Evolutionary conservation across 1,140 invertebrate species (phyloP).

Genomic region (Diachasmimorpha longicaudata): DNA sequence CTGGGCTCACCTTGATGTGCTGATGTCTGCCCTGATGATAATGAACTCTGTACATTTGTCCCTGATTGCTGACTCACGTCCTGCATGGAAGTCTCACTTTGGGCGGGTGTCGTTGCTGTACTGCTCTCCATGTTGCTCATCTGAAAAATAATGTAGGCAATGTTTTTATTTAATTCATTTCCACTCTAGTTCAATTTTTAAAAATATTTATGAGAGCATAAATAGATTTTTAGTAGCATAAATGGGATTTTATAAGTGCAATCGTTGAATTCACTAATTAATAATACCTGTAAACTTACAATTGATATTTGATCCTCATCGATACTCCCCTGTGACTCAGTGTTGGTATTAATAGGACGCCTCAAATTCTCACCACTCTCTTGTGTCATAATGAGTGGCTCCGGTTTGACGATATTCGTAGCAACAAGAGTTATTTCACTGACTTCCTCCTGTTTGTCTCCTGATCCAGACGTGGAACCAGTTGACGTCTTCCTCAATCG

Average conservation of each 20-base stretch:
- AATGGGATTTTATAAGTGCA: no score
- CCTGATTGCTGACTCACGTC: slow-evolving; percentile 54
- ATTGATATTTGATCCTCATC: slow-evolving; percentile 61
- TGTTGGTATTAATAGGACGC: slow-evolving; percentile 51
- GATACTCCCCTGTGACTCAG: slow-evolving; percentile 62
- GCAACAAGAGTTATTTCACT: slow-evolving; percentile 62
- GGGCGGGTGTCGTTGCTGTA: slow-evolving; percentile 50
- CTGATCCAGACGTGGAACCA: slow-evolving; percentile 69
- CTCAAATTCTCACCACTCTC: slow-evolving; percentile 47
- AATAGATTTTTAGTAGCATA: no score
- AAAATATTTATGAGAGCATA: no score
- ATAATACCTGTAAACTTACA: slow-evolving; percentile 39
- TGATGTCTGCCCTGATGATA: slow-evolving; percentile 47
- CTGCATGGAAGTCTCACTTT: slow-evolving; percentile 54
- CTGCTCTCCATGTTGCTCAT: slow-evolving; percentile 60
- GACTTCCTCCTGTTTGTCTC: slow-evolving; percentile 63
- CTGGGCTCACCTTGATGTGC: slow-evolving; percentile 48
- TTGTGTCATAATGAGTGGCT: slow-evolving; percentile 53
- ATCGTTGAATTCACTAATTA: not conserved
- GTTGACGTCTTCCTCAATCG: slow-evolving; percentile 75
- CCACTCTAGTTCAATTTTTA: no score
- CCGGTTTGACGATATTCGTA: slow-evolving; percentile 62
- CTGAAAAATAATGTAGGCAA: slow-evolving; percentile 34
- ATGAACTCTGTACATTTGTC: slow-evolving; percentile 50
- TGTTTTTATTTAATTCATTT: no score